Conservation (phyloP, 2,113 vertebrate species). For the Mirounga angustirostris region DNA sequence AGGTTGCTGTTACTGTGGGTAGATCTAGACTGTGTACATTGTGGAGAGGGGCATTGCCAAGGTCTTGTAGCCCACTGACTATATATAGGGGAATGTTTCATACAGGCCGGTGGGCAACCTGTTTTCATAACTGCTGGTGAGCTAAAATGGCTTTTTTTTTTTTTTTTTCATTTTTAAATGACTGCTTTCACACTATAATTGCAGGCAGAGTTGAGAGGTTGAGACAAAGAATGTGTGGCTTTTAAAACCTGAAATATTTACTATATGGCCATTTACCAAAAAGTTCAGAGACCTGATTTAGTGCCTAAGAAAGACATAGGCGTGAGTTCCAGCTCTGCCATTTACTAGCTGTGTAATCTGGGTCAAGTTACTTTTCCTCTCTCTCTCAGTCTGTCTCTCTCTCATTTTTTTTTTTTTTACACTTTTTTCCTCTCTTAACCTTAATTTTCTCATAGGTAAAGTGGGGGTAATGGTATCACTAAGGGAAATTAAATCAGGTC, state of each 20-base stretch:
- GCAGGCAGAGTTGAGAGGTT: background rate
- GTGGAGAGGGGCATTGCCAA: background rate
- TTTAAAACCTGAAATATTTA: constrained; percentile 31
- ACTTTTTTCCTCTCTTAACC: constrained; percentile 32
- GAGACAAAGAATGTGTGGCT: background rate
- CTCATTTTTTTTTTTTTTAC: too few relatives aligned
- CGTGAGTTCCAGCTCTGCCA: background rate
- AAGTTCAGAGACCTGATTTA: background rate
- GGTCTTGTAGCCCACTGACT: background rate
- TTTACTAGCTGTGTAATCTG: background rate
- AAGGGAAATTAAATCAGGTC: constrained; percentile 24
- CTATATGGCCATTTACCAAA: background rate
- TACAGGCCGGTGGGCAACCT: background rate
- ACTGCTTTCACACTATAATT: background rate
- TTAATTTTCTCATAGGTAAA: constrained; percentile 14
- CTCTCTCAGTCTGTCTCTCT: background rate
- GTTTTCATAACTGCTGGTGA: background rate
- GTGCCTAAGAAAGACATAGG: background rate
- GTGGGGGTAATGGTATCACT: background rate
- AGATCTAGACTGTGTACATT: background rate
- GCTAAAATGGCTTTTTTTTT: background rate
- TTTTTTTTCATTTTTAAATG: constrained; percentile 26
- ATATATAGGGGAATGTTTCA: background rate
- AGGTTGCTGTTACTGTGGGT: background rate
- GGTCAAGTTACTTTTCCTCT: constrained; percentile 18